Evolutionary conservation across 1,140 invertebrate species (phyloP).

Genomic region (Metopolophium dirhodum): DNA sequence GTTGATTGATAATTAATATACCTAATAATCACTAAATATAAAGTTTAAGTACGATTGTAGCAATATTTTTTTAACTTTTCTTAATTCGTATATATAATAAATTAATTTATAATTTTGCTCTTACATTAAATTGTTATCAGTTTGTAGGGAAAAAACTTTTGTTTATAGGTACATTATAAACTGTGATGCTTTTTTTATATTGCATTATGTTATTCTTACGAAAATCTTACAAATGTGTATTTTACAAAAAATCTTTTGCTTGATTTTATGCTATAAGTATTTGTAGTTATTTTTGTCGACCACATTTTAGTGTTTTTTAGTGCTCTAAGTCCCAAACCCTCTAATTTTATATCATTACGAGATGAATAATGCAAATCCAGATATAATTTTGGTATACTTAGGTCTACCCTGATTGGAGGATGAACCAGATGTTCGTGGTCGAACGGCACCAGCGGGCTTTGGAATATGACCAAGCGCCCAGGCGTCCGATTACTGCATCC

Average conservation of each 20-base stretch:
- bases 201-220: background rate
- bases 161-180: background rate
- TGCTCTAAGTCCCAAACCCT: background rate
- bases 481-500: background rate
- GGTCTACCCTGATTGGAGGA: slow-evolving; percentile 86
- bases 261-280: background rate
- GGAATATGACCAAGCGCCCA: slow-evolving; percentile 69
- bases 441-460: slow-evolving; percentile 82
- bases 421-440: slow-evolving; percentile 86
- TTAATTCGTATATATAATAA: no score
- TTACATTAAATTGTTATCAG: no score
- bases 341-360: background rate
- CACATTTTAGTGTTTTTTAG: background rate
- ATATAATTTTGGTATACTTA: slow-evolving; percentile 63
- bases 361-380: background rate
- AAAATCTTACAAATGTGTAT: background rate
- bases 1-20: no score
- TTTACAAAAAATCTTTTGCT: no score
- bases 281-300: background rate
- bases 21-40: no score
- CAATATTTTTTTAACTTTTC: no score
- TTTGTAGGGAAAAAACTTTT: background rate
- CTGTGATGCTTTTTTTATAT: background rate
- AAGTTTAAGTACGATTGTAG: no score
- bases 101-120: no score